Evolutionary conservation across 2,888 invertebrate genomes (phyloP), one percentile per base, ranked within the genome.

Genomic region (Spicauda simplicius): DNA sequence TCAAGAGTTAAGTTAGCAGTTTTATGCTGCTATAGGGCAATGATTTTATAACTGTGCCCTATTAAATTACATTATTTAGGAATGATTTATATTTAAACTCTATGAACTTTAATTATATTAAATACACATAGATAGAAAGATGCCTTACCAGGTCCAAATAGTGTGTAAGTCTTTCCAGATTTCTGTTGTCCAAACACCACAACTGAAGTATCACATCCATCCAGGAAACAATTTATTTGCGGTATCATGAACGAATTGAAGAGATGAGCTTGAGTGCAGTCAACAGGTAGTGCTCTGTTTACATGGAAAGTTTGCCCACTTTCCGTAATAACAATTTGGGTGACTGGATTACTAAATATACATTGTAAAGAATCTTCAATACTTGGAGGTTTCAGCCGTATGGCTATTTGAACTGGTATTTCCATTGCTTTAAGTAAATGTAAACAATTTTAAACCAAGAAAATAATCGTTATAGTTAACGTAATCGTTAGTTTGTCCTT

Each of bases 141-240:
- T 25, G 25, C 3, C 7, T 41, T 92, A 75, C 96, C 96, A 76
- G 96, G 95, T 0, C 96, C 97, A 86, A 96, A 94, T 41, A 97
- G 85, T 0, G 96, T 96, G 78, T 96, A 96, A 2, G 95, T 96
- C 87, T 97, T 97, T 16, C 97, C 97, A 61, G 95, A 95, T 45
- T 91, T 93, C 11, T 90, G 87, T 80, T 96, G 96, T 0, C 96
- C 96, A 77, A 95, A 94, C 30, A 95, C 94, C 11, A 96, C 95
- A 52, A 96, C 94, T 1, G 96, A 96, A n/a, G 96, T 95, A 87
- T 96, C 96, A 80, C 96, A 96, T 19, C 96, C 96, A 85, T 96
- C 96, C 59, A 96, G 82, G 73, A 96, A 94, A 74, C 95, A 94
- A 76, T 94, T 95, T 20, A 96, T 94, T 78, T 96, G 91, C 2